These are phyloP conservation scores for Orestias chungarensis DNA, from an alignment of 2,797 vertebrate genomes.

Conservation along the genomic window DNA sequence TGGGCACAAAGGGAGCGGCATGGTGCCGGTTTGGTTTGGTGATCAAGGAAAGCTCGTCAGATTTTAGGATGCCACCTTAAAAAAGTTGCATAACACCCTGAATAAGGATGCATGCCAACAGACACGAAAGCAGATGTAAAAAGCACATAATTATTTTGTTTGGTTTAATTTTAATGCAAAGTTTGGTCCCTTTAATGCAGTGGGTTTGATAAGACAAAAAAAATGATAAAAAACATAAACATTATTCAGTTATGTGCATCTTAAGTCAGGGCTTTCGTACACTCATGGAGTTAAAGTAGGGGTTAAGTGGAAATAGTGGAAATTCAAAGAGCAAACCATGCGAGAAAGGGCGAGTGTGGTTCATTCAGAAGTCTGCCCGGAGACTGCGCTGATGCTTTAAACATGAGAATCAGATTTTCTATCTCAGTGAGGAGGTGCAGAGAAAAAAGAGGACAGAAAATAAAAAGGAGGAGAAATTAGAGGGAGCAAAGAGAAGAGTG, in stretches of 20 bases:
- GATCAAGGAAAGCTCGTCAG: conserved; percentile 87
- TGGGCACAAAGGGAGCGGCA: conserved; percentile 96
- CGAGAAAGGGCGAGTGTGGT: conserved; percentile 16
- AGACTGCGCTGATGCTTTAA: conserved; percentile 72
- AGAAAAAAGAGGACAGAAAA: conserved; percentile 22
- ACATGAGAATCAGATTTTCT: conserved; percentile 70
- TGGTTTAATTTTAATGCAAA: too few species aligned
- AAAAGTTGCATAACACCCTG: conserved; percentile 87
- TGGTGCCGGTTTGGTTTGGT: conserved; percentile 81
- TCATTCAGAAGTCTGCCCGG: conserved; percentile 53
- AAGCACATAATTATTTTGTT: too few species aligned
- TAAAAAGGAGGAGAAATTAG: conserved; percentile 37
- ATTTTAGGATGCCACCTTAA: conserved; percentile 93
- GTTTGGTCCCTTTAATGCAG: not conserved
- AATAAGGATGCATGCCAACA: conserved; percentile 99
- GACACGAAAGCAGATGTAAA: conserved; percentile 80
- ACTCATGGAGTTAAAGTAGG: not conserved
- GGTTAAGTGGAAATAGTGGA: not conserved
- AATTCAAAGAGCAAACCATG: not conserved
- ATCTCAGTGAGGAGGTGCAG: conserved; percentile 61
- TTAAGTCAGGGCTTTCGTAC: not conserved
- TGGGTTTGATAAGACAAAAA: not conserved
- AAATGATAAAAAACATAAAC: not conserved
- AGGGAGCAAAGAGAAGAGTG: conserved; percentile 22
- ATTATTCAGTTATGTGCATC: not conserved